Evolutionary conservation across 2,113 vertebrate genomes (phyloP), one percentile per base, ranked within the genome.

Genomic region (Rutilus rutilus): DNA sequence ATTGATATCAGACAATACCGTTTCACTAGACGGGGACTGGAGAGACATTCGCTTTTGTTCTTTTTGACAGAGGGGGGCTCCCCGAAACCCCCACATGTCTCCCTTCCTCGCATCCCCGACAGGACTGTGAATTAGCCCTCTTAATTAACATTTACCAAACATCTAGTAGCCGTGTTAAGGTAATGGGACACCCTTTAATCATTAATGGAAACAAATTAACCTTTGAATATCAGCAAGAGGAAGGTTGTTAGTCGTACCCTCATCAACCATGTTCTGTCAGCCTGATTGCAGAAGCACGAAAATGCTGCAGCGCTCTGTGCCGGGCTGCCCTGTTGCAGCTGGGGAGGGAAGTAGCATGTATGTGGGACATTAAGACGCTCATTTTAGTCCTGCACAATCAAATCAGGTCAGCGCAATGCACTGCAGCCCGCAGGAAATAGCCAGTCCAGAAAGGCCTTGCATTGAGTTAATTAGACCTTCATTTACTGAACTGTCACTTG

Each of bases 401-500:
- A 94, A 94, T 92, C 90, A 94, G 93, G 92, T 94, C 94, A 94
- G 92, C 92, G 90, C 91, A 90, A 94, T 92, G 86, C 91, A 89
- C 84, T 86, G 90, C 86, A 86, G 92, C 92, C 92, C 88, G 2
- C 50, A 94, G 92, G 89, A 93, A 85, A 92, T 93, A 91, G 90
- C 90, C 90, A 90, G 91, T 87, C 88, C 89, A 86, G 90, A 93
- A 92, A 94, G 88, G 89, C 90, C 89, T 92, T 91, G 92, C 92
- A 93, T 92, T 94, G 91, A 88, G 90, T 93, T 93, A 92, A 94
- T 94, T 93, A 95, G 91, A 93, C 87, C 89, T 94, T 91, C 88
- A 90, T 88, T 92, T 90, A 91, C 90, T 91, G 90, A 89, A 93
- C 91, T 89, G 86, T 85, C 87, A 88, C 87, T 89, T 80, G 88